Conservation (phyloP, 2,113 vertebrate genomes). For the Smithornis capensis region DNA sequence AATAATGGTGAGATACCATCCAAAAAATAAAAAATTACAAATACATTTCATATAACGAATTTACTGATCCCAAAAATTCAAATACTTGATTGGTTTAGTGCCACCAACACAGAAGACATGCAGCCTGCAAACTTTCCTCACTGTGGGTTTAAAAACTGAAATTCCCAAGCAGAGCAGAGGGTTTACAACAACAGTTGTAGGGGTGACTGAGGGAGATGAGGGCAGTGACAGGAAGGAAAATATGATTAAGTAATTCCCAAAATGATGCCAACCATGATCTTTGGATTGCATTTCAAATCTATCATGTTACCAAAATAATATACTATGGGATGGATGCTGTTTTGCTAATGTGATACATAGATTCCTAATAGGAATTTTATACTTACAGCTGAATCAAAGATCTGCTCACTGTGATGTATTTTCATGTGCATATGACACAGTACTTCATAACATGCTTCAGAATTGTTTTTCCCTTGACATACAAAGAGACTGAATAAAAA, state of each 20-base stretch:
- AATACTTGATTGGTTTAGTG: neutral
- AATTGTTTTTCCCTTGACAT: neutral
- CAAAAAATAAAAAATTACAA: neutral
- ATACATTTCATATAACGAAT: neutral
- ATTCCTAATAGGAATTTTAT: conserved; percentile 45
- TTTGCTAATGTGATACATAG: conserved; percentile 51
- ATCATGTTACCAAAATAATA: conserved; percentile 49
- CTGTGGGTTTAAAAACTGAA: neutral
- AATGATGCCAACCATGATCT: conserved; percentile 39
- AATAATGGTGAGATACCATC: neutral
- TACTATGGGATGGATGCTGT: neutral
- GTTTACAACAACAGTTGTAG: neutral
- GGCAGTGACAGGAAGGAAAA: conserved; percentile 41
- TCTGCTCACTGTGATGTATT: conserved; percentile 14
- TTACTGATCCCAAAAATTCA: neutral
- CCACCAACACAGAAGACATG: neutral
- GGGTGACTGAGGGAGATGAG: neutral
- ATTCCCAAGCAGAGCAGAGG: neutral
- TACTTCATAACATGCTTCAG: conserved; percentile 25
- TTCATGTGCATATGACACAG: neutral
- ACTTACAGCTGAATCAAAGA: conserved; percentile 45
- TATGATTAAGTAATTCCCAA: conserved; percentile 31
- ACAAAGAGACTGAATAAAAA: neutral
- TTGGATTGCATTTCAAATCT: conserved; percentile 56
- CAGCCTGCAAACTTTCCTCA: neutral